phyloP scores from a whole-genome alignment of 1,140 invertebrate genomes.

The Diachasma alloeum region DNA sequence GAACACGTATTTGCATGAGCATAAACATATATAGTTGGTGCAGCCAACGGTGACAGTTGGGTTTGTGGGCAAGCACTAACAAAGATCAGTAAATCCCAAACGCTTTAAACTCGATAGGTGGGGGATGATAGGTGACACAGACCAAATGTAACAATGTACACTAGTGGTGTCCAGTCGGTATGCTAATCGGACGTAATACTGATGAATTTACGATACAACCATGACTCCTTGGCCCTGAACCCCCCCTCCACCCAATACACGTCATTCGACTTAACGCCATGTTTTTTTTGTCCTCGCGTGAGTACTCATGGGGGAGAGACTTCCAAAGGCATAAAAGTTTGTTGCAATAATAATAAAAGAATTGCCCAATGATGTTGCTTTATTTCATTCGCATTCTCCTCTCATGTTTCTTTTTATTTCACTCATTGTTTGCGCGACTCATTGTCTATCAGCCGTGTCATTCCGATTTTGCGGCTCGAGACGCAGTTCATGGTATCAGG shows the following conservation, averaged over 20 bases:
- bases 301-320: not conserved
- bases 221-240: slow-evolving; percentile 19
- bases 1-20: not conserved
- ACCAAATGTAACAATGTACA: slow-evolving; percentile 40
- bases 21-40: not conserved
- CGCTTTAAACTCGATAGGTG: not conserved
- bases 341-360: not conserved
- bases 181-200: slow-evolving; percentile 49
- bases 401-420: not conserved
- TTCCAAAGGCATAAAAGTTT: not conserved
- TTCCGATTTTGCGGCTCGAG: not conserved
- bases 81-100: slow-evolving; percentile 37
- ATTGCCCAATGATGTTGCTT: not conserved
- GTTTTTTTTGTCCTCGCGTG: not conserved
- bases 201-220: slow-evolving; percentile 48
- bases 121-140: slow-evolving; percentile 22
- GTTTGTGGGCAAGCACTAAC: not conserved
- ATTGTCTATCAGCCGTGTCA: not conserved
- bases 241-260: not conserved
- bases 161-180: slow-evolving; percentile 40
- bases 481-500: not conserved
- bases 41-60: slow-evolving; percentile 11
- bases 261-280: not conserved
- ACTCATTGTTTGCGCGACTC: not conserved
- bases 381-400: not conserved